Conservation (phyloP, 1,140 invertebrate species). For the Pogonognathellus flavescens region DNA sequence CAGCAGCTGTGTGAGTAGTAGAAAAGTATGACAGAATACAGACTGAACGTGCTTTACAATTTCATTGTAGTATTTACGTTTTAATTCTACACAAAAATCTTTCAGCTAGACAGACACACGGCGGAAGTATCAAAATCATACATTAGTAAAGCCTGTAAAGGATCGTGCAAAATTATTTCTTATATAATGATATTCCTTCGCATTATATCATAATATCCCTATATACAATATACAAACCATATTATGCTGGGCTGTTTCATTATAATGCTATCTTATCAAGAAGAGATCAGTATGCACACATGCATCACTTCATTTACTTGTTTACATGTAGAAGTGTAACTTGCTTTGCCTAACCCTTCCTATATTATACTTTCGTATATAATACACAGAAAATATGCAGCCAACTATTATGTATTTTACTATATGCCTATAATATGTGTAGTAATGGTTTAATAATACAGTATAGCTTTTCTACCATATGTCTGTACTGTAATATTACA, state of each 20-base stretch:
- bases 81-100: neutral
- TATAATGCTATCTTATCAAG: neutral
- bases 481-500: too few species aligned
- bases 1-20: too few species aligned
- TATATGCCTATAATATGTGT: neutral
- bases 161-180: slow-evolving; percentile 6
- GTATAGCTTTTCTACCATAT: too few species aligned
- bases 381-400: neutral
- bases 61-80: neutral
- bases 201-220: neutral
- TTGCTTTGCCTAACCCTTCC: neutral
- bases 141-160: neutral
- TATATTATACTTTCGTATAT: neutral
- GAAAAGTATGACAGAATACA: too few species aligned
- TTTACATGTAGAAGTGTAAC: neutral
- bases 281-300: slow-evolving; percentile 29
- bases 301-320: slow-evolving; percentile 19
- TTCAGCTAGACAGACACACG: neutral
- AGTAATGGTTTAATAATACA: neutral
- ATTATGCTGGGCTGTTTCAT: neutral
- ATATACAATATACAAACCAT: neutral
- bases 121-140: neutral
- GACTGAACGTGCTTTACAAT: neutral
- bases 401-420: neutral
- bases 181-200: neutral